A percentile compares a stretch with the other conserved stretches of the same genome.
Conservation (phyloP, 2,797 vertebrate genomes). For the Anguilla marmorata region DNA sequence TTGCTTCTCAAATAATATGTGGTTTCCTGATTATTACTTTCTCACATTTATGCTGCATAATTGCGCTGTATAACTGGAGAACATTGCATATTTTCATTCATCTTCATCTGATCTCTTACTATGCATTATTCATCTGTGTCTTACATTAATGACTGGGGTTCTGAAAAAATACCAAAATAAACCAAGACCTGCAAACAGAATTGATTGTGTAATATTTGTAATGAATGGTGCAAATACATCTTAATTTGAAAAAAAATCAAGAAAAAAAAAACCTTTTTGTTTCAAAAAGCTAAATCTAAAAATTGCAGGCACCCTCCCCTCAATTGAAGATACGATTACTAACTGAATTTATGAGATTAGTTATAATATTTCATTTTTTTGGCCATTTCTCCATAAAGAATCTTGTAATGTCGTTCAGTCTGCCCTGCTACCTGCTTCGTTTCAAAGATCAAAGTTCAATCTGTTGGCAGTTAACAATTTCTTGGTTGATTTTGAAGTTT, state of each 20-base stretch:
- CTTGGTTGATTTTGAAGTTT: too few relatives aligned
- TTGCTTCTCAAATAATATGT: not conserved
- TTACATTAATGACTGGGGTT: constrained; percentile 66
- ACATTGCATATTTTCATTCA: not conserved
- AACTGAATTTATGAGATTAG: too few relatives aligned
- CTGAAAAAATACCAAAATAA: constrained; percentile 71
- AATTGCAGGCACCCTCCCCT: too few relatives aligned
- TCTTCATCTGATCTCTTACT: not conserved
- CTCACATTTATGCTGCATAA: not conserved
- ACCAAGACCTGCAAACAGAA: constrained; percentile 75
- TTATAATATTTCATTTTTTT: too few relatives aligned
- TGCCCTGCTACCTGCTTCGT: too few relatives aligned
- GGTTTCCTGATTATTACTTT: not conserved
- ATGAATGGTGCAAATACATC: constrained; percentile 62
- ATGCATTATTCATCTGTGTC: constrained; percentile 74
- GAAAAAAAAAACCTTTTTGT: too few relatives aligned
- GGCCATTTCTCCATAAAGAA: too few relatives aligned
- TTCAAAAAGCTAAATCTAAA: too few relatives aligned
- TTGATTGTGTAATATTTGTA: constrained; percentile 83
- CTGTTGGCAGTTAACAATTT: too few relatives aligned
- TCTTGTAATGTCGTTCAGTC: too few relatives aligned
- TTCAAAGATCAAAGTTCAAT: too few relatives aligned
- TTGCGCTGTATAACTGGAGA: not conserved
- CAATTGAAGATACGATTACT: too few relatives aligned
- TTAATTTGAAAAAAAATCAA: not conserved